Evolutionary conservation across 2,113 vertebrate genomes (phyloP).

Genomic region (Chaetops frenatus): DNA sequence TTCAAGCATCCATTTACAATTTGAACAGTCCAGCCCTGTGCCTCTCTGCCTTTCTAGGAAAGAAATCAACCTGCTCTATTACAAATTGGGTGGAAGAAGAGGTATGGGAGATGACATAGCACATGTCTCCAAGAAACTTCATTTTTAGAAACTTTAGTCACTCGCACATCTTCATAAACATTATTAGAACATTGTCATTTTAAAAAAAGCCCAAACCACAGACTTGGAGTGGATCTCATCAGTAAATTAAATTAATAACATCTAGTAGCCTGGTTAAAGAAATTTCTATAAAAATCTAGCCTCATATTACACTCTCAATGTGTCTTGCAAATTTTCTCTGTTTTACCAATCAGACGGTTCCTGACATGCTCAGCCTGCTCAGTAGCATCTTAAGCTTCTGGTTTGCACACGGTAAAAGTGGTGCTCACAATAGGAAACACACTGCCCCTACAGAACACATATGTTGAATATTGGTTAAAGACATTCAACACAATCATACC

Average conservation of each 20-base stretch:
- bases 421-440: neutral
- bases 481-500: neutral
- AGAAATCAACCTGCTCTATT: neutral
- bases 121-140: neutral
- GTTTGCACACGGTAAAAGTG: neutral
- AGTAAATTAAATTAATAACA: neutral
- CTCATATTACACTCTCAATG: neutral
- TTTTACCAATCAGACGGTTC: neutral
- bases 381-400: neutral
- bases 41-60: neutral
- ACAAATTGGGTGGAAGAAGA: neutral
- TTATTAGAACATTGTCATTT: neutral
- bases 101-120: neutral
- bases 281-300: neutral
- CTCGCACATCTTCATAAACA: neutral
- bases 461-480: neutral
- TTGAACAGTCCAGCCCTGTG: neutral
- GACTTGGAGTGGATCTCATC: neutral
- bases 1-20: neutral
- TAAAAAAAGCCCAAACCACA: slow-evolving; percentile 4
- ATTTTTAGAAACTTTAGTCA: neutral
- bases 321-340: neutral
- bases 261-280: neutral
- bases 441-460: neutral
- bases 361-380: neutral